Conservation (phyloP, 1,140 invertebrate genomes). For the Drosophila erecta region DNA sequence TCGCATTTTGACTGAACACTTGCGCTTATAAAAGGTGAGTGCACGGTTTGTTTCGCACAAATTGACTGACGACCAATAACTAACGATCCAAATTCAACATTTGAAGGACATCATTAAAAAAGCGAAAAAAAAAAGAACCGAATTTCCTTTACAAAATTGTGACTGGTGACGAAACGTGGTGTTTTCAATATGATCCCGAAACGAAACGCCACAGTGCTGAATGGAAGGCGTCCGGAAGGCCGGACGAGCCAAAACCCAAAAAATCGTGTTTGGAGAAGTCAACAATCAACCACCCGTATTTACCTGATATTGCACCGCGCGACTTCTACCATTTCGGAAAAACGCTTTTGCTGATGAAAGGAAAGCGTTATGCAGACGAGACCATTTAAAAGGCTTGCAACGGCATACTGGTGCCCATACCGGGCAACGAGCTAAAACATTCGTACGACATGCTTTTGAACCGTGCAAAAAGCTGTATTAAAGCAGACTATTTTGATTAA, state of each 20-base stretch:
- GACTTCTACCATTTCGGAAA: not conserved
- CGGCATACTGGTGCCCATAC: not conserved
- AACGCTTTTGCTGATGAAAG: not conserved
- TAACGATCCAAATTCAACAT: not conserved
- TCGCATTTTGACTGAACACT: constrained; percentile 5
- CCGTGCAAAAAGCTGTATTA: too few species aligned
- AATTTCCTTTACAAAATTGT: not conserved
- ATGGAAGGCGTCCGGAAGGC: too few species aligned
- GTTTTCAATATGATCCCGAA: not conserved
- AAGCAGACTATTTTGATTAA: too few species aligned
- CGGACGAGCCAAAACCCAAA: too few species aligned
- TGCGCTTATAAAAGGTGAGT: not conserved
- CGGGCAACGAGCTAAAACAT: not conserved
- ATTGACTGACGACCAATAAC: not conserved
- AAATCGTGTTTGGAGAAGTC: too few species aligned
- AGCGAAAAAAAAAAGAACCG: not conserved
- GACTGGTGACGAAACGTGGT: not conserved
- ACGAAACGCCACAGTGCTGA: too few species aligned
- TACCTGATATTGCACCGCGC: constrained; percentile 5
- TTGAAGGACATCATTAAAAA: not conserved
- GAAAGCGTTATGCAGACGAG: not conserved
- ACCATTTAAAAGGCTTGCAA: not conserved
- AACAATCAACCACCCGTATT: constrained; percentile 1
- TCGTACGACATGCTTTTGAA: not conserved
- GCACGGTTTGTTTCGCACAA: not conserved